Evolutionary conservation across 2,888 invertebrate genomes (phyloP).

Genomic region (Serrognathus titanus): DNA sequence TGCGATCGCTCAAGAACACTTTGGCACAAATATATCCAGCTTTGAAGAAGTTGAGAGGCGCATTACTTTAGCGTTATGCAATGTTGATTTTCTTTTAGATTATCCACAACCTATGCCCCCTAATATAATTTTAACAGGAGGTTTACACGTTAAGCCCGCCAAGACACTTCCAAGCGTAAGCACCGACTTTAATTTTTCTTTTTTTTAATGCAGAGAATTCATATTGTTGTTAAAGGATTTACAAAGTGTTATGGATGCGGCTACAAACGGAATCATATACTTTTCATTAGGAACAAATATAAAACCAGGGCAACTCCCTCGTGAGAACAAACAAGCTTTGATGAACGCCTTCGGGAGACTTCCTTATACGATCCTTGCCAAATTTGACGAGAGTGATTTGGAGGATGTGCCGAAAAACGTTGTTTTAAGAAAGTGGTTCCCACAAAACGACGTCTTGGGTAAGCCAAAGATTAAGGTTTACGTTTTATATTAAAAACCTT

Average conservation of each 20-base stretch:
- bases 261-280: conserved; percentile 38
- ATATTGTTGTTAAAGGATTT: conserved; percentile 1
- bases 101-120: conserved; percentile 38
- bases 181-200: neutral
- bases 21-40: conserved; percentile 29
- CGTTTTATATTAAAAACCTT: neutral
- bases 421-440: conserved; percentile 39
- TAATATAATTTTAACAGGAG: conserved; percentile 43
- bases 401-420: conserved; percentile 40
- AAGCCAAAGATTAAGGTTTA: neutral
- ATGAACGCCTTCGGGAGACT: conserved; percentile 37
- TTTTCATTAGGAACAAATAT: conserved; percentile 43
- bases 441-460: conserved; percentile 43
- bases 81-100: conserved; percentile 35
- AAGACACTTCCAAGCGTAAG: conserved; percentile 35
- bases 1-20: conserved; percentile 25
- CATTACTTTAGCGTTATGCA: conserved; percentile 35
- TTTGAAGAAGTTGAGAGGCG: conserved; percentile 30
- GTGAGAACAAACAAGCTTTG: conserved; percentile 28
- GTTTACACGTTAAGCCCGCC: conserved; percentile 36
- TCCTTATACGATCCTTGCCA: conserved; percentile 42
- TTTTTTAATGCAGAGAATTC: no score
- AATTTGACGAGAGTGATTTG: conserved; percentile 35
- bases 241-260: conserved; percentile 30
- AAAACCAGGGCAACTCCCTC: conserved; percentile 28